phyloP scores from a whole-genome alignment of 2,888 invertebrate genomes.

The Drosophila anomalata region DNA sequence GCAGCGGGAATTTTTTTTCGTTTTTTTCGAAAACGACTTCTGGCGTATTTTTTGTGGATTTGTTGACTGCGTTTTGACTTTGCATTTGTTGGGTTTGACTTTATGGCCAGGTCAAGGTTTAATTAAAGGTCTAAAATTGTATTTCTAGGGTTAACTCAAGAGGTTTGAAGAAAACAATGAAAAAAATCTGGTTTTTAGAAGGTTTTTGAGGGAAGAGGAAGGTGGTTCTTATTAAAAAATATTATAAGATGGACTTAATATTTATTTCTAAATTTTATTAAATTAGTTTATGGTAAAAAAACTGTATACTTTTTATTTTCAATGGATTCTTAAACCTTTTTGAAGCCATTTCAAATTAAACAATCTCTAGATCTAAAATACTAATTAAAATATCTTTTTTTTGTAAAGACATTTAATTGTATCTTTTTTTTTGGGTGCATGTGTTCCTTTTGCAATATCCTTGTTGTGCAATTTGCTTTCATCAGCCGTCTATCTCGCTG shows the following conservation, averaged over 20 bases:
- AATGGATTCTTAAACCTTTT: background rate
- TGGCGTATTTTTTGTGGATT: conserved; percentile 9
- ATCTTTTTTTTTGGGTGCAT: conserved; percentile 2
- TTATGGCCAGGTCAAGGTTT: conserved; percentile 45
- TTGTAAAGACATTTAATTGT: conserved; percentile 8
- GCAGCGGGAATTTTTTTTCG: conserved; percentile 24
- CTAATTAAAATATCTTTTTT: background rate
- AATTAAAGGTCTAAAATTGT: conserved; percentile 1
- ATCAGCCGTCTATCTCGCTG: conserved; percentile 54
- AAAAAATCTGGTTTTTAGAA: too few relatives aligned
- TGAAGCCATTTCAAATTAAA: background rate
- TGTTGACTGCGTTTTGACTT: conserved; percentile 68
- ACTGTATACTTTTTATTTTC: too few relatives aligned
- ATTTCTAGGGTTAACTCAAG: too few relatives aligned
- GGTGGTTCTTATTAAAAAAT: too few relatives aligned
- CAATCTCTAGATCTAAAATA: background rate
- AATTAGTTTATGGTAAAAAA: too few relatives aligned
- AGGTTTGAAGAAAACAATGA: too few relatives aligned
- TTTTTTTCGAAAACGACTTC: conserved; percentile 1
- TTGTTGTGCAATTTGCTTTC: conserved; percentile 66
- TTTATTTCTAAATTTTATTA: too few relatives aligned
- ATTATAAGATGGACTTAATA: too few relatives aligned
- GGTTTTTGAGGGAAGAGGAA: too few relatives aligned
- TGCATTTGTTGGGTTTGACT: conserved; percentile 71
- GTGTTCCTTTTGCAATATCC: conserved; percentile 37